Evolutionary conservation across 2,888 invertebrate genomes (phyloP).

Genomic region (Hypolimnas misippus): DNA sequence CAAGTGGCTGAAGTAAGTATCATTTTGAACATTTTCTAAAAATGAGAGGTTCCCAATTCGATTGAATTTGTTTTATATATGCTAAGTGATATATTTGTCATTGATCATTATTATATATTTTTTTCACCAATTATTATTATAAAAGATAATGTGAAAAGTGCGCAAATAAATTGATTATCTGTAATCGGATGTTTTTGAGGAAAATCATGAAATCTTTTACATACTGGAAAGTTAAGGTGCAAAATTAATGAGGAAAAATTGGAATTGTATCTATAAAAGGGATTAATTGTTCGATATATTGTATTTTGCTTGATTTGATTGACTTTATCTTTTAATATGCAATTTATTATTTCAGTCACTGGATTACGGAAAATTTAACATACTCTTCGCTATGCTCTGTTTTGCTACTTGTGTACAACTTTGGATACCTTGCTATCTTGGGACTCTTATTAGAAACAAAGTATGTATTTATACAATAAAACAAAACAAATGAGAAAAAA

Average conservation of each 20-base stretch:
- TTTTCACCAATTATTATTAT: too few species aligned
- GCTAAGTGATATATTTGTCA: too few species aligned
- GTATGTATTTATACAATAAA: constrained; percentile 42
- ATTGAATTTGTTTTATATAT: too few species aligned
- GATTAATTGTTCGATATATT: not conserved
- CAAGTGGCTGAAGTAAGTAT: constrained; percentile 63
- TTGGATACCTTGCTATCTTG: constrained; percentile 70
- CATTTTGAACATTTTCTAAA: not conserved
- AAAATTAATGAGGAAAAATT: too few species aligned
- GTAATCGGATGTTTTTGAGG: too few species aligned
- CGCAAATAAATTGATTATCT: too few species aligned
- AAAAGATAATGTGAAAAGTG: too few species aligned
- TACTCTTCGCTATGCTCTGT: constrained; percentile 54
- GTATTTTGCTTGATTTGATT: not conserved
- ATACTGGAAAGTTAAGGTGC: too few species aligned
- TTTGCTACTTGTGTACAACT: constrained; percentile 54
- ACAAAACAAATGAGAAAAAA: not conserved
- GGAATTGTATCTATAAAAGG: too few species aligned
- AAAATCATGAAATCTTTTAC: too few species aligned
- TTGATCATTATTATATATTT: too few species aligned
- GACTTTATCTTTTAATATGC: not conserved
- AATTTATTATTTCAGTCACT: constrained; percentile 55
- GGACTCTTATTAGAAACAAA: constrained; percentile 63
- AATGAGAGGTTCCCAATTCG: not conserved
- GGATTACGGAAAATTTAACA: constrained; percentile 57